phyloP scores from a whole-genome alignment of 2,888 invertebrate genomes.

The Schizotus pectinicornis region DNA sequence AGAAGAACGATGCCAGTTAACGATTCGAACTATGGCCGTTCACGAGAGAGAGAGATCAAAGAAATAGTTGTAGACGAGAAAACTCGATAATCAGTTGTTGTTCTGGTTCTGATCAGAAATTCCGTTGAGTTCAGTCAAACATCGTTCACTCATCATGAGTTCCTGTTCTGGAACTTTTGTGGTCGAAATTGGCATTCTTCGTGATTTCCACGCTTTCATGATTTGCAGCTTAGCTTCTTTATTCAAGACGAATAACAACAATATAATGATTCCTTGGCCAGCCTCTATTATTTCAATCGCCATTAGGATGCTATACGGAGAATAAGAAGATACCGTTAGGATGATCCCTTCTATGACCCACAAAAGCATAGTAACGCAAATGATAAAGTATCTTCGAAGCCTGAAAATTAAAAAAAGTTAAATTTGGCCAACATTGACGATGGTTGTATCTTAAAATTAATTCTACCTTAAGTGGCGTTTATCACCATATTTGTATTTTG shows the following conservation, averaged over 20 bases:
- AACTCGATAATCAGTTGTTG: background rate
- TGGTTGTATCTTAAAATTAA: no score
- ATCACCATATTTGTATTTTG: no score
- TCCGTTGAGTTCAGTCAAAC: background rate
- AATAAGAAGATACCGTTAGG: conserved; percentile 2
- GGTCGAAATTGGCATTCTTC: conserved; percentile 8
- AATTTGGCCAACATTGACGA: no score
- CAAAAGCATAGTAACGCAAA: conserved; percentile 28
- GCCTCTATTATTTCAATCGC: conserved; percentile 42
- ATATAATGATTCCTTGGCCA: conserved; percentile 37
- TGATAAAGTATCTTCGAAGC: conserved; percentile 4
- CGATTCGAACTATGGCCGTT: no score
- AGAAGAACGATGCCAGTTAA: no score
- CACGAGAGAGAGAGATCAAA: no score
- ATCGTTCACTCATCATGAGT: background rate
- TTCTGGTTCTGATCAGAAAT: no score
- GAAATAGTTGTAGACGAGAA: no score
- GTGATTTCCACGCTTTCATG: conserved; percentile 18
- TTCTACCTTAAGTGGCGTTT: no score
- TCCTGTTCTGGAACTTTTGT: background rate
- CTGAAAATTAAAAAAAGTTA: no score
- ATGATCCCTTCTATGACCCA: conserved; percentile 38
- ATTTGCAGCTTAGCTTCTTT: conserved; percentile 39
- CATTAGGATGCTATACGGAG: conserved; percentile 21
- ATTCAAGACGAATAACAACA: conserved; percentile 41